Base-by-base conservation (phyloP, 2,888 invertebrate genomes). In the Phasia obesa region DNA sequence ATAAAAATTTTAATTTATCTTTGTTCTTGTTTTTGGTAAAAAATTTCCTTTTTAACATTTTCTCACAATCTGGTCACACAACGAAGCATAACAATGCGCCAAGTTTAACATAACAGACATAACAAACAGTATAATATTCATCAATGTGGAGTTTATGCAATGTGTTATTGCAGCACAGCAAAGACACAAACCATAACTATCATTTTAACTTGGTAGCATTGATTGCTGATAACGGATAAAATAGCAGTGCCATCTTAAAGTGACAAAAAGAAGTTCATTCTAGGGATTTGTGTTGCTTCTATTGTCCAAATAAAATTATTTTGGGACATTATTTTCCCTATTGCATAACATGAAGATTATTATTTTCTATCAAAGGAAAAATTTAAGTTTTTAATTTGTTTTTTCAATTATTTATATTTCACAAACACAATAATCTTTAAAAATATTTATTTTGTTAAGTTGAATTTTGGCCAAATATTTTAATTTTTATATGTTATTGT, bases 191-290 rank as follows among this genome's bases (percentile, higher is more conserved):
- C 83, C 83, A 44, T n/a, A n/a, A 4, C 15, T 5, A n/a, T 0
- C 31, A 69, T 44, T 11, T 23, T 49, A 67, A 83, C 83, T 83
- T 79, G 83, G 83, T 83, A 79, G 71, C 83, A 79, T 79, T 83
- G 59, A 17, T 2, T 4, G 25, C 15, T 47, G 11, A 38, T 47
- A 47, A 21, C 83, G 79, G 83, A 83, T 25, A n/a, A 76, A 47
- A 38, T 27, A 31, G 2, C 21, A 76, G 67, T 57, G 83, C 70
- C 79, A 75, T 79, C 83, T 83, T 51, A 49, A 55, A 31, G 47
- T 67, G 42, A 6, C 11, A 17, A 53, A 44, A 11, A 11, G 65
- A 65, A 83, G 75, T 65, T 75, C 6, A 2, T 7, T 13, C 19
- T 13, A 64, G 49, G 17, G 23, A 7, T 25, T 19, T 23, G 21